Percentiles rank a stretch among this genome's conserved stretches.
Evolutionary conservation across 2,113 vertebrate genomes (phyloP).

Genomic region (Lophura nycthemera): DNA sequence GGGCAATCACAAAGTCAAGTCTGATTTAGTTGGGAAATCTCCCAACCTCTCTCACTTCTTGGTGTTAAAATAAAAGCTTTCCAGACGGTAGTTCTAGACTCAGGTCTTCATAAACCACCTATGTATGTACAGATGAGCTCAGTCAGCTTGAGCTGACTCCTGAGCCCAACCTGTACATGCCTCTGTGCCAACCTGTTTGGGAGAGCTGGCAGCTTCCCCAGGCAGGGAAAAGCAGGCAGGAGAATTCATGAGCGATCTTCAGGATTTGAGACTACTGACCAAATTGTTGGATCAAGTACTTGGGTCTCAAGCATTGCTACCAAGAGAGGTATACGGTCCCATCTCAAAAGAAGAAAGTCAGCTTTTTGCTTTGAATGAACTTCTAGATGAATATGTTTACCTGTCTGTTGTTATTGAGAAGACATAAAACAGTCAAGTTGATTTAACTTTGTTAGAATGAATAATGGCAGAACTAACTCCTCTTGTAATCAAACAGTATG

Average conservation of each 20-base stretch:
- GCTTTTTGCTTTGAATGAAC: neutral
- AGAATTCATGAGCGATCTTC: neutral
- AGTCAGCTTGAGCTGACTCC: neutral
- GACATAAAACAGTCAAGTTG: neutral
- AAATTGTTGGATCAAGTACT: fast-evolving
- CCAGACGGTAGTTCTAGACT: neutral
- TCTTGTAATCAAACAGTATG: neutral
- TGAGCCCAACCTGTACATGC: neutral
- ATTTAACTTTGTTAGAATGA: neutral
- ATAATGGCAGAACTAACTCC: neutral
- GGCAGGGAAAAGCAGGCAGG: neutral
- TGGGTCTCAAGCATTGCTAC: neutral
- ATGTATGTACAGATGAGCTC: neutral
- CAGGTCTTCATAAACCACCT: neutral
- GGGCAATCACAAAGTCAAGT: neutral
- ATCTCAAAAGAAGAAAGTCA: neutral
- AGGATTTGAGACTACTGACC: neutral
- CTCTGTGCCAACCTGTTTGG: neutral
- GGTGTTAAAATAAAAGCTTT: neutral
- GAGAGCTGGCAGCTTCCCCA: neutral
- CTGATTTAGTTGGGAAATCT: neutral
- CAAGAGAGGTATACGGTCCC: neutral
- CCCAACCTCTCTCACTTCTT: neutral
- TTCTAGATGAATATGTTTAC: neutral
- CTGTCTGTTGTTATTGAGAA: neutral